A percentile compares a stretch with the other conserved stretches of the same genome.
Conservation (phyloP, 2,113 vertebrate species). For the Gallinago undulata region DNA sequence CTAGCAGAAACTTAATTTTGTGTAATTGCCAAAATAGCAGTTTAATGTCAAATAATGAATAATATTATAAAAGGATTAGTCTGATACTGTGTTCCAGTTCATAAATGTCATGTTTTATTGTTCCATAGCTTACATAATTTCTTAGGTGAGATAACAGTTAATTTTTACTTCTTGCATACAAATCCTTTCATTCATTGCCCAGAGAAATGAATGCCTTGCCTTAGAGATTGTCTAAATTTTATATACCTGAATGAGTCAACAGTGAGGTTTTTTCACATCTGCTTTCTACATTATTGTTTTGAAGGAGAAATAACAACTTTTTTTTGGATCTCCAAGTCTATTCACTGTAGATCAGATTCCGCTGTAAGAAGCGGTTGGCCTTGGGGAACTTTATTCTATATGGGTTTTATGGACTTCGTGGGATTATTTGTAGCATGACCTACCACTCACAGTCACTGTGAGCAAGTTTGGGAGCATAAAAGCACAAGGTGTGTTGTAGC, state of each 20-base stretch:
- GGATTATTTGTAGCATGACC: background rate
- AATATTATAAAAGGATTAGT: background rate
- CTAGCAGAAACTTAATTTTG: background rate
- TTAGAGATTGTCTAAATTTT: background rate
- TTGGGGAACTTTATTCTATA: background rate
- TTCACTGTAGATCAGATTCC: background rate
- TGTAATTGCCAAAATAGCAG: background rate
- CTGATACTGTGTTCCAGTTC: slow-evolving; percentile 16
- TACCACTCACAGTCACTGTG: background rate
- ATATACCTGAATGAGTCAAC: background rate
- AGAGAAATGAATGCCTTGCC: background rate
- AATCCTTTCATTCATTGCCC: background rate
- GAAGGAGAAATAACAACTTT: background rate
- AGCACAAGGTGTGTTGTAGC: background rate
- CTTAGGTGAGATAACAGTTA: slow-evolving; percentile 1
- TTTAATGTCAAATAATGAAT: background rate
- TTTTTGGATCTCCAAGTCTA: background rate
- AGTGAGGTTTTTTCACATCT: background rate
- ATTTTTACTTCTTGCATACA: slow-evolving; percentile 11
- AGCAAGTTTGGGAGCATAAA: background rate
- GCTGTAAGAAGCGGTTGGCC: background rate
- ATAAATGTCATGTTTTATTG: background rate
- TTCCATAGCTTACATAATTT: slow-evolving; percentile 17
- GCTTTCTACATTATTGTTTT: background rate
- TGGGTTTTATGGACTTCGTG: background rate